Conservation (phyloP, 1,140 invertebrate species). For the Drosophila pseudoananassae region DNA sequence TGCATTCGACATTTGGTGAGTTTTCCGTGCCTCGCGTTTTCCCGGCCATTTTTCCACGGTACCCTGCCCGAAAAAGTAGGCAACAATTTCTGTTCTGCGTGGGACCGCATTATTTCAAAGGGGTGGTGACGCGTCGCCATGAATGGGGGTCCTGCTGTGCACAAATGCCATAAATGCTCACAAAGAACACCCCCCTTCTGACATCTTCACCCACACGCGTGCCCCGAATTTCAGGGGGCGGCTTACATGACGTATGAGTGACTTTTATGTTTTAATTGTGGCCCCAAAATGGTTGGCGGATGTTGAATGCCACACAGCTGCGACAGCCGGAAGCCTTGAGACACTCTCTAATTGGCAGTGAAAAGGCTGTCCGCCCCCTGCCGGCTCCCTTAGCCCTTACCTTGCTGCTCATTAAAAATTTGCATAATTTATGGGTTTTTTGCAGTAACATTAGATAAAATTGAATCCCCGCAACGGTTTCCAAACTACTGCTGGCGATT, state of each 20-base stretch:
- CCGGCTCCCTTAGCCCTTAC: not conserved
- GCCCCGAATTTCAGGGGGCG: slow-evolving; percentile 8
- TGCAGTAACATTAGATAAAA: slow-evolving; percentile 49
- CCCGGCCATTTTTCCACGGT: slow-evolving; percentile 14
- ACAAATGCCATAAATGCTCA: slow-evolving; percentile 72
- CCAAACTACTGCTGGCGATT: slow-evolving; percentile 40
- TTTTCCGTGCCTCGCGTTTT: slow-evolving; percentile 3
- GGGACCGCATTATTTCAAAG: slow-evolving; percentile 10
- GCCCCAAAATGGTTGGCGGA: slow-evolving; percentile 60
- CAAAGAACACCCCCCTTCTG: slow-evolving; percentile 34
- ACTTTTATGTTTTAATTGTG: slow-evolving; percentile 82
- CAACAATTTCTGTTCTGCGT: slow-evolving; percentile 49
- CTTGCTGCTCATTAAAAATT: slow-evolving; percentile 52
- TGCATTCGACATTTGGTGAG: slow-evolving; percentile 26
- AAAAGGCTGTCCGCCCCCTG: slow-evolving; percentile 25
- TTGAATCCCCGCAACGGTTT: slow-evolving; percentile 26
- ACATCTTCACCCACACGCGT: not conserved
- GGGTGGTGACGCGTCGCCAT: not conserved
- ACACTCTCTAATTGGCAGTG: slow-evolving; percentile 69
- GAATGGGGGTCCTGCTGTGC: slow-evolving; percentile 51
- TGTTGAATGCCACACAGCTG: slow-evolving; percentile 52
- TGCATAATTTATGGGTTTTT: slow-evolving; percentile 58
- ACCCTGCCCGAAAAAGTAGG: slow-evolving; percentile 58
- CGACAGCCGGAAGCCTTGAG: slow-evolving; percentile 54
- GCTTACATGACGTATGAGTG: slow-evolving; percentile 76